phyloP scores from a whole-genome alignment of 2,797 vertebrate species.

The Labroides dimidiatus region DNA sequence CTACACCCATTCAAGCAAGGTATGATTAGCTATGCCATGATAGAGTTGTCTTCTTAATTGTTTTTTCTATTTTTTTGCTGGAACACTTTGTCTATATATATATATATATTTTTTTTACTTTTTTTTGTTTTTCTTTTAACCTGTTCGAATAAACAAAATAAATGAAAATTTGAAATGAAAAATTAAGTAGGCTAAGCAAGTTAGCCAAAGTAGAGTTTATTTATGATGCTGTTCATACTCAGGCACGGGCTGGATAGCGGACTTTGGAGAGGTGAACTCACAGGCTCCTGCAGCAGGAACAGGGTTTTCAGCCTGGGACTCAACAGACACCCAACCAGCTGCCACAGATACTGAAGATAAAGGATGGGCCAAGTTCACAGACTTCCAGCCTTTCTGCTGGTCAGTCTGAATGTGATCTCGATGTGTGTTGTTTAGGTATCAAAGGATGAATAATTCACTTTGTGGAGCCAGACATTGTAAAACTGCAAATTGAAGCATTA shows the following conservation, averaged over 20 bases:
- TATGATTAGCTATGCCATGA: too few species aligned
- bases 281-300: constrained; percentile 73
- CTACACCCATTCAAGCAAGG: too few species aligned
- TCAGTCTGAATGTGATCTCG: constrained; percentile 59
- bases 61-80: too few species aligned
- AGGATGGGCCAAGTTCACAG: constrained; percentile 93
- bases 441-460: too few species aligned
- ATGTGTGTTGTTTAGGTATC: neutral
- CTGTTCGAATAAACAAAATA: too few species aligned
- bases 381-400: constrained; percentile 96
- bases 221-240: constrained; percentile 6
- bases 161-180: too few species aligned
- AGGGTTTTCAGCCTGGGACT: constrained; percentile 78
- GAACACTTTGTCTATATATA: too few species aligned
- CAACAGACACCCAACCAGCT: constrained; percentile 65
- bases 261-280: constrained; percentile 85
- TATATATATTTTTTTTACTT: too few species aligned
- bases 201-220: constrained; percentile 17
- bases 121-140: too few species aligned
- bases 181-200: constrained; percentile 3
- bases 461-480: too few species aligned
- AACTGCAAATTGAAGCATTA: too few species aligned
- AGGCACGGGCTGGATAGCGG: constrained; percentile 87
- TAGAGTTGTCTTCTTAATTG: too few species aligned
- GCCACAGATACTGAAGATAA: constrained; percentile 84